phyloP scores from a whole-genome alignment of 2,113 vertebrate genomes.

The Mungos mungo region DNA sequence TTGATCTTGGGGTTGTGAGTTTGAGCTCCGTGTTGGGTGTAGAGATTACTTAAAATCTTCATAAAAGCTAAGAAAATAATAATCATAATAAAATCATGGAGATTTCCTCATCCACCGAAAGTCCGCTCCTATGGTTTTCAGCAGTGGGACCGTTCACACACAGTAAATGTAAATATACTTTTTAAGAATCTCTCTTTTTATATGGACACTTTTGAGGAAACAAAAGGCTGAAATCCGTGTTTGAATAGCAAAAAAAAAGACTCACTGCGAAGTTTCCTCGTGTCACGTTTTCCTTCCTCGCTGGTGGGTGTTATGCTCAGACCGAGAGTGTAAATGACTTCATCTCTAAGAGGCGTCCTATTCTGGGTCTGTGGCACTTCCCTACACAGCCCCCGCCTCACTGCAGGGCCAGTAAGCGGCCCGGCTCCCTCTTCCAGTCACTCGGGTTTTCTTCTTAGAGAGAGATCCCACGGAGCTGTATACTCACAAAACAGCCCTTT shows the following conservation, averaged over 20 bases:
- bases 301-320: accelerated
- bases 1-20: neutral
- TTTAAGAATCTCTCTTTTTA: neutral
- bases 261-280: neutral
- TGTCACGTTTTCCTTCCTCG: neutral
- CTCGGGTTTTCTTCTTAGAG: neutral
- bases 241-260: neutral
- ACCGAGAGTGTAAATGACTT: neutral
- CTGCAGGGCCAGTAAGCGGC: neutral
- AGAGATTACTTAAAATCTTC: neutral
- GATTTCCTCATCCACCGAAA: neutral
- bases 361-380: accelerated
- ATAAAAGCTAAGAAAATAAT: neutral
- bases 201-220: neutral
- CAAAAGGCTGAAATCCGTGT: neutral
- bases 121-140: neutral
- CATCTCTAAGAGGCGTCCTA: neutral
- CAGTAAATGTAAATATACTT: accelerated
- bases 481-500: neutral
- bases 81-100: neutral
- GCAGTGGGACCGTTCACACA: accelerated
- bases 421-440: neutral
- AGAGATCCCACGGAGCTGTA: neutral
- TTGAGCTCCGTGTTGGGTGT: neutral
- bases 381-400: accelerated